phyloP scores from a whole-genome alignment of 2,888 invertebrate genomes.

The Ectemnius lituratus region DNA sequence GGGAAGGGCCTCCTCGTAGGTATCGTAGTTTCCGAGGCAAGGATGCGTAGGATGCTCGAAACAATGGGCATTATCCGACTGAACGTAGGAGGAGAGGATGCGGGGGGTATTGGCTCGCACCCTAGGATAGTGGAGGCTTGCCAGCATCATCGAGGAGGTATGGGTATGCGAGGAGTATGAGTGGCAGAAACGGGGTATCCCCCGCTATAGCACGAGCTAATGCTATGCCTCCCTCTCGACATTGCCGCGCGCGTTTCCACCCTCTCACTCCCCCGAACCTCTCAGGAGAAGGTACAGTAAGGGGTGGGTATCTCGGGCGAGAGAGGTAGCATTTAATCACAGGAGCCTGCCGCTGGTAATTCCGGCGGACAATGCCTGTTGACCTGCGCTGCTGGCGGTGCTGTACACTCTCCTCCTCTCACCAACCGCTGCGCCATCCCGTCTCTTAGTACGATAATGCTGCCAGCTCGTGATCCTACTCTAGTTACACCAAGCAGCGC shows the following conservation, averaged over 20 bases:
- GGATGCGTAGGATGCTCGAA: constrained; percentile 66
- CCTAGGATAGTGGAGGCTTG: constrained; percentile 1
- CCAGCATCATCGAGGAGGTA: constrained; percentile 44
- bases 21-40: constrained; percentile 52
- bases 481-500: background rate
- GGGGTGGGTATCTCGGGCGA: background rate
- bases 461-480: constrained; percentile 28
- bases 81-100: constrained; percentile 26
- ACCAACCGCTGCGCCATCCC: constrained; percentile 11
- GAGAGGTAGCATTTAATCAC: constrained; percentile 62
- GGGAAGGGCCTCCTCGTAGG: constrained; percentile 47
- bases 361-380: constrained; percentile 66
- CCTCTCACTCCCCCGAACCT: constrained; percentile 18
- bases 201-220: constrained; percentile 48
- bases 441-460: constrained; percentile 57
- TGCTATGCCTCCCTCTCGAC: constrained; percentile 19
- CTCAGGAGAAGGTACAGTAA: constrained; percentile 20
- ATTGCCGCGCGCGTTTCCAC: constrained; percentile 18
- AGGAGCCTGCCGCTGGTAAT: constrained; percentile 62
- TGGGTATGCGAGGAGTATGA: constrained; percentile 58
- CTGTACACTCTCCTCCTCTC: constrained; percentile 12
- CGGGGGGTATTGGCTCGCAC: constrained; percentile 42
- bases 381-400: constrained; percentile 50
- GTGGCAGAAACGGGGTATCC: constrained; percentile 38
- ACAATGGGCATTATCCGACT: constrained; percentile 67